Evolutionary conservation across 2,888 invertebrate species (phyloP).

Genomic region (Teleiodes luculella): DNA sequence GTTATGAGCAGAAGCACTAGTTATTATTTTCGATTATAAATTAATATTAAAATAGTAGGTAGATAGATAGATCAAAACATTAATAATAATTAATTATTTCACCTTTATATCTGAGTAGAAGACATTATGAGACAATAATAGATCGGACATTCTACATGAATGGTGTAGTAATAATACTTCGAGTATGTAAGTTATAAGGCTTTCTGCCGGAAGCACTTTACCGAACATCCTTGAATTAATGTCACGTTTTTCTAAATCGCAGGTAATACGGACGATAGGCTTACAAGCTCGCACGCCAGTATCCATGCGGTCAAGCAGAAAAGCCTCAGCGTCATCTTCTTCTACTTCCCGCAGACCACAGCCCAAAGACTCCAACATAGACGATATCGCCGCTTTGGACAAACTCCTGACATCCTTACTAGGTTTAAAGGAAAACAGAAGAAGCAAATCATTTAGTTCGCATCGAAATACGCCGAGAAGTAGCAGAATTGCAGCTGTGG

Average conservation of each 20-base stretch:
- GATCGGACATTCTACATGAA: too few relatives aligned
- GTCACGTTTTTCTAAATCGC: neutral
- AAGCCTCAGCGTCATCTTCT: conserved; percentile 51
- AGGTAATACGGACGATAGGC: conserved; percentile 62
- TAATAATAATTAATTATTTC: too few relatives aligned
- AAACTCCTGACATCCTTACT: conserved; percentile 80
- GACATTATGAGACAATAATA: too few relatives aligned
- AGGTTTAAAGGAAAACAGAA: conserved; percentile 62
- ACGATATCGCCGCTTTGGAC: conserved; percentile 81
- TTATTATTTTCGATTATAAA: too few relatives aligned
- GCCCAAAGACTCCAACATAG: conserved; percentile 56
- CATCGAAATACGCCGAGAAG: conserved; percentile 56
- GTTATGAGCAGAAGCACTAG: too few relatives aligned
- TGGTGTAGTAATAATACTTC: too few relatives aligned
- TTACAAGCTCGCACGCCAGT: conserved; percentile 49
- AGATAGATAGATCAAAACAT: too few relatives aligned
- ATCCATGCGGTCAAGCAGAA: conserved; percentile 50
- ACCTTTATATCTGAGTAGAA: too few relatives aligned
- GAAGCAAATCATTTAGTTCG: conserved; percentile 51
- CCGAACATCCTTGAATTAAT: too few relatives aligned
- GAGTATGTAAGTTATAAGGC: too few relatives aligned
- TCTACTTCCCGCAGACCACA: conserved; percentile 42
- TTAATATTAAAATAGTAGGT: too few relatives aligned
- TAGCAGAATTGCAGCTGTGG: conserved; percentile 50
- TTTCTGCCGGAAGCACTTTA: too few relatives aligned